Evolutionary conservation across 2,113 vertebrate genomes (phyloP).

Genomic region (Dipodomys ordii): DNA sequence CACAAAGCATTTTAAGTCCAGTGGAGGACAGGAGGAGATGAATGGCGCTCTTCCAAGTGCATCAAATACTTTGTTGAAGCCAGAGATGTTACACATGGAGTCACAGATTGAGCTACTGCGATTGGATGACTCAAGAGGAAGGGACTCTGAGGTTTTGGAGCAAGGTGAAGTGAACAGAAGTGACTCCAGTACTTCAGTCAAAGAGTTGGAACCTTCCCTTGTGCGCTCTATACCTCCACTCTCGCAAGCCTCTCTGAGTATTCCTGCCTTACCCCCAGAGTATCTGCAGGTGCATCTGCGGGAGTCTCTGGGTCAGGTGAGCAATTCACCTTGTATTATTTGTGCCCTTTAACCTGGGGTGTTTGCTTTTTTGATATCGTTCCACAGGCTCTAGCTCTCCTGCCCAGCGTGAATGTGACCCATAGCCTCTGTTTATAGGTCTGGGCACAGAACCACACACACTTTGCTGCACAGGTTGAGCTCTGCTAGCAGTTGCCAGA

Average conservation of each 20-base stretch:
- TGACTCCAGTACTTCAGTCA: neutral
- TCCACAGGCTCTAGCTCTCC: fast-evolving
- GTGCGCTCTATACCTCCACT: constrained; percentile 88
- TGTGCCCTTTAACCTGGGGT: neutral
- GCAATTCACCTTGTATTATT: neutral
- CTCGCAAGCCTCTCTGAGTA: constrained; percentile 90
- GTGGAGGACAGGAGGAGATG: constrained; percentile 79
- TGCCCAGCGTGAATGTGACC: no score
- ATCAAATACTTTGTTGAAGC: neutral
- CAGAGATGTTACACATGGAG: constrained; percentile 58
- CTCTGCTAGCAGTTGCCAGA: fast-evolving
- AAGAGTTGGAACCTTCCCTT: constrained; percentile 86
- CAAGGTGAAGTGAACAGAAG: neutral
- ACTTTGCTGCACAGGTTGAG: fast-evolving
- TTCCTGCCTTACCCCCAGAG: constrained; percentile 90
- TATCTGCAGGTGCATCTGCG: constrained; percentile 90
- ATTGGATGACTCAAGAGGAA: constrained; percentile 79
- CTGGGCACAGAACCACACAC: no score
- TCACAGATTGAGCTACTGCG: constrained; percentile 87
- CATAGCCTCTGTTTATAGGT: neutral
- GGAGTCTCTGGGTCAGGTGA: constrained; percentile 85
- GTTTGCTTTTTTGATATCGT: neutral
- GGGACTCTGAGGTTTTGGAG: constrained; percentile 39
- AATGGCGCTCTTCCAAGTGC: neutral
- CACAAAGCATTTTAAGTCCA: constrained; percentile 82